Percentiles rank a stretch among this genome's conserved stretches.
phyloP scores from a whole-genome alignment of 2,113 vertebrate species.

The Atractosteus spatula region DNA sequence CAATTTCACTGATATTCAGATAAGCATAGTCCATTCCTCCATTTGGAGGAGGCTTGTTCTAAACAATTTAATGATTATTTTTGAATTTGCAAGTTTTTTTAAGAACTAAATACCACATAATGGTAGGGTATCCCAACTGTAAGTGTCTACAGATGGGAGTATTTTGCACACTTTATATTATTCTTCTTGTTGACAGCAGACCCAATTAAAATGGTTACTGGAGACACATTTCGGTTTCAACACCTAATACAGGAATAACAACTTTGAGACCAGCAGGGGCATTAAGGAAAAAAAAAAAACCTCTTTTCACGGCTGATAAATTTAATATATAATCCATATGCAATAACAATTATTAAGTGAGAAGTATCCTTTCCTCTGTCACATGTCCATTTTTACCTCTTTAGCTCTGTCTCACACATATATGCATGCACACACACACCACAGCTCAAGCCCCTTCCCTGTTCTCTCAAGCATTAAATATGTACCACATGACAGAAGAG shows the following conservation, averaged over 20 bases:
- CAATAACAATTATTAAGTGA: not conserved
- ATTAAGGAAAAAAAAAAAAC: not conserved
- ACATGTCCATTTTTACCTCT: not conserved
- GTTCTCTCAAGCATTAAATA: conserved; percentile 53
- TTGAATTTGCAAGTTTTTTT: too few species aligned
- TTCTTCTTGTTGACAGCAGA: not conserved
- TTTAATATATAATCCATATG: not conserved
- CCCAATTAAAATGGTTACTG: not conserved
- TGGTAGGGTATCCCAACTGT: too few species aligned
- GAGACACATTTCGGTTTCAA: not conserved
- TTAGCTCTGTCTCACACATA: not conserved
- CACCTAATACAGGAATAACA: not conserved
- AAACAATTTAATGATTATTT: too few species aligned
- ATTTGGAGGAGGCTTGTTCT: too few species aligned
- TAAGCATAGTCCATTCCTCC: too few species aligned
- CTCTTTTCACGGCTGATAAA: not conserved
- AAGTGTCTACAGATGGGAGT: too few species aligned
- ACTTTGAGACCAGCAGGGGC: not conserved
- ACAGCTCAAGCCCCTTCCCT: conserved; percentile 35
- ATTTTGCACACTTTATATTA: not conserved
- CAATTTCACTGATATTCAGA: too few species aligned
- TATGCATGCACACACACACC: not conserved
- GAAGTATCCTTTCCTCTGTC: not conserved
- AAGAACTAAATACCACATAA: too few species aligned
- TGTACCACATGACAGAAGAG: conserved; percentile 52